Percentiles rank a stretch among this genome's conserved stretches.
Evolutionary conservation across 2,113 vertebrate species (phyloP).

Genomic region (Colaptes auratus): DNA sequence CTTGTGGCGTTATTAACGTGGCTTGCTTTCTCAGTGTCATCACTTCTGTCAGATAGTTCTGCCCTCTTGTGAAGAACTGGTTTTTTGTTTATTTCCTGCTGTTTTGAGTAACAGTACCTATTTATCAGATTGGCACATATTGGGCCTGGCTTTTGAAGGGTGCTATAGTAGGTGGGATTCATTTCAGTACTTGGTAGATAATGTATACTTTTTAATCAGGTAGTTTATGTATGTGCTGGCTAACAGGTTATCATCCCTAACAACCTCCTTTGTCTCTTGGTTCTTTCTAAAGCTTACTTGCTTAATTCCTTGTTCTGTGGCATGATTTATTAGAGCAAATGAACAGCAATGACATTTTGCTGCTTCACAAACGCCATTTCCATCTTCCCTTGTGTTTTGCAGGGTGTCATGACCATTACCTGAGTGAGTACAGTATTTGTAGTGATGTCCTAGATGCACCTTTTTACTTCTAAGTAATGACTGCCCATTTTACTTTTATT

Average conservation of each 20-base stretch:
- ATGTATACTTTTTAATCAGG: fast-evolving
- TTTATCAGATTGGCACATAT: neutral
- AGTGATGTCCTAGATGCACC: neutral
- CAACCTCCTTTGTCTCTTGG: neutral
- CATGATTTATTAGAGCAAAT: neutral
- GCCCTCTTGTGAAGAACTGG: neutral
- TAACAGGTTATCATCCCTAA: neutral
- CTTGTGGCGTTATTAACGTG: neutral
- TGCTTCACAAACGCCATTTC: neutral
- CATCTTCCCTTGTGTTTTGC: neutral
- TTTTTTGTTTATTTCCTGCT: neutral
- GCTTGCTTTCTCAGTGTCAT: neutral
- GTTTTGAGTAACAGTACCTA: neutral
- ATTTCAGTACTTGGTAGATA: neutral
- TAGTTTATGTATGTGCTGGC: neutral
- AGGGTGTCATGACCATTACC: neutral
- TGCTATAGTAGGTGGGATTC: neutral
- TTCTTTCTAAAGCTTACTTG: neutral
- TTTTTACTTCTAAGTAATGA: neutral
- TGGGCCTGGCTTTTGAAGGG: neutral
- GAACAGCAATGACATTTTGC: neutral
- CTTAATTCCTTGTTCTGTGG: neutral
- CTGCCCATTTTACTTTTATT: fast-evolving
- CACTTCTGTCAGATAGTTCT: neutral
- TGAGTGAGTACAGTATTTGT: neutral